A percentile compares a stretch with the other conserved stretches of the same genome.
Conservation (phyloP, 2,113 vertebrate genomes). For the Myocastor coypus region DNA sequence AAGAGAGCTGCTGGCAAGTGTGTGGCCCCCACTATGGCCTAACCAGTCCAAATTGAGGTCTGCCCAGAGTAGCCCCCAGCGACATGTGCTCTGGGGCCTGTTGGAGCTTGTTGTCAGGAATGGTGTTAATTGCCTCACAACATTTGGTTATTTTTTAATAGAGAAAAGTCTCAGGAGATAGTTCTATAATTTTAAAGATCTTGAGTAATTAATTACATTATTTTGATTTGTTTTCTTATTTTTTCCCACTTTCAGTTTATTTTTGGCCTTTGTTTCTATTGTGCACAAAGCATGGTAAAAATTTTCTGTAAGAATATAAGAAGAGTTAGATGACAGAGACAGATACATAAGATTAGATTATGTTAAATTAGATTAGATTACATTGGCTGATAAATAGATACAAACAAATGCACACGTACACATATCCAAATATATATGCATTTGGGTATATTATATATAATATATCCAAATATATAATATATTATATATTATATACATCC, state of each 20-base stretch:
- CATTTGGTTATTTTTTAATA: conserved; percentile 44
- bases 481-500: too few relatives aligned
- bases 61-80: not conserved
- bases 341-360: not conserved
- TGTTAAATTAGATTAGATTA: too few relatives aligned
- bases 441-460: too few relatives aligned
- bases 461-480: too few relatives aligned
- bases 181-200: not conserved
- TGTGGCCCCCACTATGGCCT: too few relatives aligned
- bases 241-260: not conserved
- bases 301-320: not conserved
- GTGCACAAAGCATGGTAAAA: not conserved
- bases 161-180: not conserved
- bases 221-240: conserved; percentile 21
- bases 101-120: not conserved
- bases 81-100: not conserved
- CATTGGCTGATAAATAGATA: not conserved
- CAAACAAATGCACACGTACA: not conserved
- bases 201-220: not conserved
- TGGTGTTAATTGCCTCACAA: not conserved
- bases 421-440: not conserved
- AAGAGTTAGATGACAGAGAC: not conserved
- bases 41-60: not conserved
- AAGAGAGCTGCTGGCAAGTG: not conserved
- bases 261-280: not conserved